phyloP scores from a whole-genome alignment of 2,797 vertebrate species.

The Numenius phaeopus region DNA sequence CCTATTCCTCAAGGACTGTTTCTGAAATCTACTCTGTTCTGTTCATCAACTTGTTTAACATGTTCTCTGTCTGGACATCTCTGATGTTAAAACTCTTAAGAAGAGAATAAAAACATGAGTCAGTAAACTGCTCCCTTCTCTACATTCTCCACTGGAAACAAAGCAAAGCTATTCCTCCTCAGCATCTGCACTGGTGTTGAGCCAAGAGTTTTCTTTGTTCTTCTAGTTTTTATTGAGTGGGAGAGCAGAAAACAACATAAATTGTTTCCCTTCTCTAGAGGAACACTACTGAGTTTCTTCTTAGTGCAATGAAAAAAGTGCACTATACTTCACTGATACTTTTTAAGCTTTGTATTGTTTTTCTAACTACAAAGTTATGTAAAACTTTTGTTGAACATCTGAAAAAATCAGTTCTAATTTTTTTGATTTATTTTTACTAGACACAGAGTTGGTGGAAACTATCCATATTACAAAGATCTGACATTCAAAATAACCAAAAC shows the following conservation, averaged over 20 bases:
- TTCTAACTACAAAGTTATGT: background rate
- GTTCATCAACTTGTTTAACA: background rate
- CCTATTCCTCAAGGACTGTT: background rate
- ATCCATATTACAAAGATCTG: background rate
- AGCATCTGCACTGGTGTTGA: background rate
- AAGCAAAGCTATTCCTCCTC: background rate
- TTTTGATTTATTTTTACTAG: background rate
- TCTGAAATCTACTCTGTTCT: background rate
- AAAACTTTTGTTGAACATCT: background rate
- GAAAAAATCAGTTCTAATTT: background rate
- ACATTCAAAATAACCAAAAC: background rate
- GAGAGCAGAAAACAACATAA: background rate
- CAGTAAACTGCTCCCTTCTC: background rate
- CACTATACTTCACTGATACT: background rate
- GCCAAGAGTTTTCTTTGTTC: background rate
- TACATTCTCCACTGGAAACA: background rate
- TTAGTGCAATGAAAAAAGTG: background rate
- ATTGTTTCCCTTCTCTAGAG: background rate
- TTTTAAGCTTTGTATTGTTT: background rate
- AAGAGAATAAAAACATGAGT: background rate
- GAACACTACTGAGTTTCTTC: background rate
- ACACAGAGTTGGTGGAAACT: background rate
- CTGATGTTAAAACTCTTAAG: background rate
- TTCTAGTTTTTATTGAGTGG: background rate
- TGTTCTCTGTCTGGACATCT: background rate